phyloP scores from a whole-genome alignment of 2,888 invertebrate species.

The Ypsolopha sequella region DNA sequence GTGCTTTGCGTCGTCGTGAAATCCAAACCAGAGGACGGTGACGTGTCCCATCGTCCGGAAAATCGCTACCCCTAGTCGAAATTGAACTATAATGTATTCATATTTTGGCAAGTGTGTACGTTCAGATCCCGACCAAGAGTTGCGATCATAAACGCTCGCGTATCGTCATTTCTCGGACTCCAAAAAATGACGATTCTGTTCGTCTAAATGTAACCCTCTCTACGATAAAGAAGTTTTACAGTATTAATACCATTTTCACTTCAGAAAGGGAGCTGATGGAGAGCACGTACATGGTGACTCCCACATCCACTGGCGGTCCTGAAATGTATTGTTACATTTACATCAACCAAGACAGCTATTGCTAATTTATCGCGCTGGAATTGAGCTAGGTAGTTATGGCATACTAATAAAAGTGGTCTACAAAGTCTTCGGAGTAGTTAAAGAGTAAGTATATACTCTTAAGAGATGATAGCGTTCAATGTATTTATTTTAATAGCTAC shows the following conservation, averaged over 20 bases:
- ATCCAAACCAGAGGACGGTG: slow-evolving; percentile 44
- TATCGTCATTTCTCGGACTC: slow-evolving; percentile 19
- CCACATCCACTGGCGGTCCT: slow-evolving; percentile 86
- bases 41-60: slow-evolving; percentile 12
- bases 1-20: slow-evolving; percentile 36
- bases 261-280: slow-evolving; percentile 89
- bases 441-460: too few relatives aligned
- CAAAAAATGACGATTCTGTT: slow-evolving; percentile 20
- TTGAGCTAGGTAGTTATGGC: too few relatives aligned
- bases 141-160: slow-evolving; percentile 22
- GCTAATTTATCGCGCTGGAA: too few relatives aligned
- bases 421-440: too few relatives aligned
- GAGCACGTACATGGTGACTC: slow-evolving; percentile 88
- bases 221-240: slow-evolving; percentile 38
- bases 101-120: not conserved
- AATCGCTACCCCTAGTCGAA: slow-evolving; percentile 25
- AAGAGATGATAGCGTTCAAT: too few relatives aligned
- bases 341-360: not conserved
- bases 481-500: too few relatives aligned
- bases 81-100: slow-evolving; percentile 9
- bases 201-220: slow-evolving; percentile 11
- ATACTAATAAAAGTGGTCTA: too few relatives aligned
- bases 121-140: slow-evolving; percentile 31
- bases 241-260: slow-evolving; percentile 79
- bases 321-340: slow-evolving; percentile 39